These are phyloP conservation scores for Drosophila orosa DNA, from an alignment of 1,140 invertebrate genomes.

Conservation along the genomic window DNA sequence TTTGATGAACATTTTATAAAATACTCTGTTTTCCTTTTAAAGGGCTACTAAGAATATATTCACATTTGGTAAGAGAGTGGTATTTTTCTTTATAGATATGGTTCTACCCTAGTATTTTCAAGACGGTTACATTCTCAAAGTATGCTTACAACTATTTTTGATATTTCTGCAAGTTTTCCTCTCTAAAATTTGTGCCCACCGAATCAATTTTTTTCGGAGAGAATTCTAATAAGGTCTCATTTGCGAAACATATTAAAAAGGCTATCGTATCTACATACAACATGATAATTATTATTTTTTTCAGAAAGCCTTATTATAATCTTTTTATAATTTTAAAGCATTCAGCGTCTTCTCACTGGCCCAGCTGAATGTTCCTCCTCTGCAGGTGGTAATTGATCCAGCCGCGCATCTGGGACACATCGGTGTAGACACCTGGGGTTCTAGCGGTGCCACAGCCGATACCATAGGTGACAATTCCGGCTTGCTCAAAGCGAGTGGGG, in stretches of 20 bases:
- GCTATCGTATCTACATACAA: neutral
- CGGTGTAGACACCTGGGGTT: slow-evolving; percentile 91
- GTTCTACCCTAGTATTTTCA: too few species aligned
- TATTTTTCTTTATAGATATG: neutral
- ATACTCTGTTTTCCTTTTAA: neutral
- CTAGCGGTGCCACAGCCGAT: slow-evolving; percentile 86
- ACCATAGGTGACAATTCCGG: slow-evolving; percentile 89
- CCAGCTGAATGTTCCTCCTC: neutral
- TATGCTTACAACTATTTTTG: too few species aligned
- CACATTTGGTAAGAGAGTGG: neutral
- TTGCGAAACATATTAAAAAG: neutral
- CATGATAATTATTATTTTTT: neutral
- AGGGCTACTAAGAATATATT: neutral
- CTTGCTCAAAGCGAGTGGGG: slow-evolving; percentile 86
- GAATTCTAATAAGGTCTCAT: too few species aligned
- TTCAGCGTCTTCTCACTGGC: too few species aligned
- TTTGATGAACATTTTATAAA: neutral
- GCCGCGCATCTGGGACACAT: slow-evolving; percentile 85
- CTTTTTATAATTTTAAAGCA: neutral
- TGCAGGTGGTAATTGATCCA: slow-evolving; percentile 36
- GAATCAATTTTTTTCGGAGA: too few species aligned
- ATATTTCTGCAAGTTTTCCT: too few species aligned
- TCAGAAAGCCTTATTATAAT: too few species aligned
- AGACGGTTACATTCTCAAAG: neutral
- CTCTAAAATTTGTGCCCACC: too few species aligned